phyloP scores from a whole-genome alignment of 2,797 vertebrate species.

The Choloepus didactylus region DNA sequence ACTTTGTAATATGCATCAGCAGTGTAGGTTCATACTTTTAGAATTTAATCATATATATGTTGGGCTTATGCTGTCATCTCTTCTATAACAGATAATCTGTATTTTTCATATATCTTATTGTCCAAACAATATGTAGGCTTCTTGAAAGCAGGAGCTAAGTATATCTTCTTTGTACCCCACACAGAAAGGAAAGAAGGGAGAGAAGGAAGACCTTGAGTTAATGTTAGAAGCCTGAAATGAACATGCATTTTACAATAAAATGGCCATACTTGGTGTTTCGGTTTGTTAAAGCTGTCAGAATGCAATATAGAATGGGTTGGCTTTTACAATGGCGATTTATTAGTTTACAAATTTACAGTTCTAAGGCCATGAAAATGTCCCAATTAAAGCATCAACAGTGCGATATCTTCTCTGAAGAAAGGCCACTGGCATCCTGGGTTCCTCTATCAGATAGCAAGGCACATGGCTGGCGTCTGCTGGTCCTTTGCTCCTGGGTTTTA shows the following conservation, averaged over 20 bases:
- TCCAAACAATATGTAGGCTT: constrained; percentile 26
- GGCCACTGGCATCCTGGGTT: too few relatives aligned
- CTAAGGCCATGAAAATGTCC: too few relatives aligned
- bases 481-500: too few relatives aligned
- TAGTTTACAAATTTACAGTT: too few relatives aligned
- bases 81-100: constrained; percentile 47
- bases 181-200: not conserved
- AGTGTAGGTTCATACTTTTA: not conserved
- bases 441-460: too few relatives aligned
- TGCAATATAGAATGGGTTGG: too few relatives aligned
- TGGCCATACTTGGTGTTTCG: too few relatives aligned
- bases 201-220: not conserved
- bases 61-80: not conserved
- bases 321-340: too few relatives aligned
- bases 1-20: not conserved
- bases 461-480: too few relatives aligned
- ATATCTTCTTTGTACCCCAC: not conserved
- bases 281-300: too few relatives aligned
- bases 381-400: too few relatives aligned
- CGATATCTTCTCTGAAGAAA: too few relatives aligned
- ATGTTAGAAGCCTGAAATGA: constrained; percentile 34
- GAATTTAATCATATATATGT: not conserved
- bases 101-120: constrained; percentile 42
- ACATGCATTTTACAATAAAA: not conserved
- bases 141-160: constrained; percentile 58